Base-by-base conservation (phyloP, 2,797 vertebrate genomes). In the Astyanax mexicanus region DNA sequence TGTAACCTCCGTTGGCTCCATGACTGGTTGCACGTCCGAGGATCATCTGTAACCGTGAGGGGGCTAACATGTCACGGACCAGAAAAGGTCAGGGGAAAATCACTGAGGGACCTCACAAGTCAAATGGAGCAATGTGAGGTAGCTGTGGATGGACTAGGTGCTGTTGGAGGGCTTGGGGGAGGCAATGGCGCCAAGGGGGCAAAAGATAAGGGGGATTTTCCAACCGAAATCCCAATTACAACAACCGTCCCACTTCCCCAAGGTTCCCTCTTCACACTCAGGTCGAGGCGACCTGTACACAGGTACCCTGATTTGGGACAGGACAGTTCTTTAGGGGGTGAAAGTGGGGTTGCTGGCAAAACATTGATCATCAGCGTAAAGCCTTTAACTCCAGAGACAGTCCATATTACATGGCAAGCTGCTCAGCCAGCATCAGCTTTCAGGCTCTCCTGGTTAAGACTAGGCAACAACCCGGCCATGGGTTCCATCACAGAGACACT, bases 401-500 rank as follows among this genome's bases (percentile, higher is more conserved):
- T 96, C 77, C 92, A 94, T 65, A 95, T 97, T 77, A 96, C 93
- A 0, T 98, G 96, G 96, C 90, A 95, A 75, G 92, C 94, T 61
- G 87, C 87, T 12, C 87, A 93, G 1, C 93, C 95, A 0, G 93
- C 94, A 1, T 92, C 95, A 37, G 97, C 97, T 9, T 94, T 97
- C 82, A 91, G 97, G 68, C 85, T 98, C 38, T 97, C 96, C 4
- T 98, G 97, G 97, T 86, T 96, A 15, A 93, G 95, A 57, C 86
- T 96, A 23, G 96, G 95, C 64, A 96, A 93, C 83, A 97, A 94
- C 80, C 95, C 94, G 0, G 94, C 96, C 0, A 93, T 96, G 37
- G 96, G 96, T 17, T 96, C 96, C 60, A 97, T 98, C 81, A 97
- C 96, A 25, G 96, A 98, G 90, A 97, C 96, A 23, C 90, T 98